Evolutionary conservation across 2,113 vertebrate genomes (phyloP), one percentile per base, ranked within the genome.

Genomic region (Solea solea): DNA sequence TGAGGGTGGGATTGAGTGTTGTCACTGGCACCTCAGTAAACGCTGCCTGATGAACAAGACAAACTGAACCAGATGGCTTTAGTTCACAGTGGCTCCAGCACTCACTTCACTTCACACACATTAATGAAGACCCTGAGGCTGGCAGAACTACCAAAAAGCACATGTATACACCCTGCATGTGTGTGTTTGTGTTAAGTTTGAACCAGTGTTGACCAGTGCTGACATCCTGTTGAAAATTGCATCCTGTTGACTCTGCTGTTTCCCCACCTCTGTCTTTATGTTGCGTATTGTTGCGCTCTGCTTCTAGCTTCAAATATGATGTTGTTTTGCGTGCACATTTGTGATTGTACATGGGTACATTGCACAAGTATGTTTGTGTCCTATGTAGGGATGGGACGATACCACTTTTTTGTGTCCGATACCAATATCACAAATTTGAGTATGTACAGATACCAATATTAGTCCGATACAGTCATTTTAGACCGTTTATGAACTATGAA

Each of bases 51-150:
- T 81, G 83, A 84, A 70, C 71, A 72, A 69, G 76, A 83, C 82
- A 84, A 88, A 88, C 85, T 71, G 66, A 89, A 86, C 88, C 91
- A 92, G 89, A 91, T 91, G 91, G 88, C 67, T 34, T 58, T 11
- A 2, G 2, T 40, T 84, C 85, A 76, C 84, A 57, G 64, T 82
- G 80, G 74, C 82, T 80, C 81, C 81, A 62, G 77, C 28, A 2
- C 51, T 64, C 72, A 74, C 80, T 59, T 78, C 74, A 41, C 80
- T 56, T 78, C 78, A 41, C 80, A 87, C 79, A 70, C 76, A 77
- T 90, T 89, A 86, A 85, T 84, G 81, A 88, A 84, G 76, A 81
- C 71, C 91, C 83, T 16, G 49, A 64, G 84, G 88, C 90, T 67
- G 65, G 49, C 68, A 50, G 72, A 66, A 67, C 78, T 48, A 40